phyloP scores from a whole-genome alignment of 1,140 invertebrate species.

The Saccostrea echinata region DNA sequence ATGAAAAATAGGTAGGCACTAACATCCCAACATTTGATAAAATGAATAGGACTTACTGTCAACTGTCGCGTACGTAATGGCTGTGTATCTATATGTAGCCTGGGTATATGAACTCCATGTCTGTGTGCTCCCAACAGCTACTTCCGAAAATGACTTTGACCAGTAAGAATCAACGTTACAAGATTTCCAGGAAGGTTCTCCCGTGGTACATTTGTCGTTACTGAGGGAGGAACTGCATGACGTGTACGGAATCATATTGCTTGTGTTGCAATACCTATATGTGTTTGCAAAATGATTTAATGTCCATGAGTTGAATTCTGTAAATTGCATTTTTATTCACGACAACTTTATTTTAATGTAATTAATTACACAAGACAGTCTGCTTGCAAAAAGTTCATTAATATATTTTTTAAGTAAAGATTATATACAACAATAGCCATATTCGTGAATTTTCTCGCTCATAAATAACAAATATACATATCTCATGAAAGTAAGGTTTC shows the following conservation, averaged over 20 bases:
- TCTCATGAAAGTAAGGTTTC: too few relatives aligned
- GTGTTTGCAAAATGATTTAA: background rate
- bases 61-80: background rate
- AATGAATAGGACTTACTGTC: background rate
- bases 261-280: background rate
- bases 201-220: background rate
- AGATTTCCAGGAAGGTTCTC: conserved; percentile 4
- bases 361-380: too few relatives aligned
- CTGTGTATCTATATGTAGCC: background rate
- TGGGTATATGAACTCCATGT: background rate
- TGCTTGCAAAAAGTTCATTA: too few relatives aligned
- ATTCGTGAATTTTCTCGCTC: too few relatives aligned
- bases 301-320: too few relatives aligned
- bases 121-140: background rate
- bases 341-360: too few relatives aligned
- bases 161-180: background rate
- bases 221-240: background rate
- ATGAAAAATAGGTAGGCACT: background rate
- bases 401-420: too few relatives aligned
- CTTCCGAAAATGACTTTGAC: background rate
- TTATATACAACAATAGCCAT: too few relatives aligned
- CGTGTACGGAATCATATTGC: background rate
- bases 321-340: too few relatives aligned
- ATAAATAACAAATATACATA: too few relatives aligned
- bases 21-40: background rate